Evolutionary conservation across 92 coral and sea anemone species (phyloP).

Genomic region (Zoanthus gigantus): DNA sequence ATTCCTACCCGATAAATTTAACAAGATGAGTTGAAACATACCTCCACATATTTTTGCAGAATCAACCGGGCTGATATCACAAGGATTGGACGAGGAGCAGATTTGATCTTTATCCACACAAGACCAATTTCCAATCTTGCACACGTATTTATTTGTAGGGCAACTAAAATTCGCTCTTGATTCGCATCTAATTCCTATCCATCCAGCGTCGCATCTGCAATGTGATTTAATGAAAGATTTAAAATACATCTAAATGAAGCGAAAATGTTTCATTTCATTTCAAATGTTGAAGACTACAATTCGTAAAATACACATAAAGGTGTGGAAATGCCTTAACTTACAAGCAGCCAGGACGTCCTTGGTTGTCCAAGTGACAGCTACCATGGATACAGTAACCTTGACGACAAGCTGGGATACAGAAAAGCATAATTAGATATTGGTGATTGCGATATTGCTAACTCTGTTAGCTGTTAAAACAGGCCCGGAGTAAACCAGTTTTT

Average conservation of each 20-base stretch:
- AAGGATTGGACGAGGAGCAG: conserved; percentile 55
- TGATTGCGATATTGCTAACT: too few species aligned
- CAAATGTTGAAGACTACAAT: background rate
- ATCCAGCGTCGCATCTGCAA: conserved; percentile 56
- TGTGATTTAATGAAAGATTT: background rate
- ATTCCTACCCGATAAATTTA: too few species aligned
- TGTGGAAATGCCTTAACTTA: conserved; percentile 55
- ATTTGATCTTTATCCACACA: conserved; percentile 55
- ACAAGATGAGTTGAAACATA: conserved; percentile 30
- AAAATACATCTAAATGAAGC: too few species aligned
- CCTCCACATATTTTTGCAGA: conserved; percentile 69
- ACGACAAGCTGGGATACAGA: conserved; percentile 62
- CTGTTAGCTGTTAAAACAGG: too few species aligned
- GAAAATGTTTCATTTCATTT: too few species aligned
- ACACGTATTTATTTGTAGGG: conserved; percentile 33
- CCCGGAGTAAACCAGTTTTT: too few species aligned
- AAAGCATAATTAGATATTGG: background rate
- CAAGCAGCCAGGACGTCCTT: conserved; percentile 80
- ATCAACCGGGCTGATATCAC: conserved; percentile 68
- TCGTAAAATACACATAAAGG: background rate
- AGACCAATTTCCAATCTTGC: conserved; percentile 75
- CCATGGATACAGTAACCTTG: conserved; percentile 76
- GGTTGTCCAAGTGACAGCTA: conserved; percentile 71
- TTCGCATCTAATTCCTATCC: conserved; percentile 77
- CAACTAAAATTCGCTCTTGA: conserved; percentile 71